phyloP scores from a whole-genome alignment of 2,113 vertebrate species.

The Corythornis madagascariensis region DNA sequence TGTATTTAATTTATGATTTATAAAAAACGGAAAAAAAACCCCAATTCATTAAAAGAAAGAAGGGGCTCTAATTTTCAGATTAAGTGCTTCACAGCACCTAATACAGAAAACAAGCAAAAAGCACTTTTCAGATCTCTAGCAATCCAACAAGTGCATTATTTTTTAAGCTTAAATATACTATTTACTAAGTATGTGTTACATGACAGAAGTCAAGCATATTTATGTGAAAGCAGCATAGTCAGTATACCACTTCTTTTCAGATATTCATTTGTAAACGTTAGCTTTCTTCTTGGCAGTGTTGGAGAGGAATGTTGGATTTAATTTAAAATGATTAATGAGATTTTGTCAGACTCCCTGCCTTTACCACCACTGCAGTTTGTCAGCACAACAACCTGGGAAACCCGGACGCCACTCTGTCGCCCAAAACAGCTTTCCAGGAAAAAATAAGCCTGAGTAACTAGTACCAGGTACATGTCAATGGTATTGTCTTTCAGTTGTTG shows the following conservation, averaged over 20 bases:
- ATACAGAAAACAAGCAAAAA: not conserved
- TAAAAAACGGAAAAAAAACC: not conserved
- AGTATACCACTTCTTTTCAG: constrained; percentile 60
- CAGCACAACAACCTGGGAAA: constrained; percentile 83
- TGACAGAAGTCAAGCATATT: not conserved
- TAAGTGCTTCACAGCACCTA: not conserved
- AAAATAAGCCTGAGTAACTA: constrained; percentile 74
- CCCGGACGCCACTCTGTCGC: constrained; percentile 84
- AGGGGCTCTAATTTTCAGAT: not conserved
- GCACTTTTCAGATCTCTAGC: not conserved
- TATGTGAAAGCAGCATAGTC: constrained; percentile 58
- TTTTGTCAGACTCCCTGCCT: constrained; percentile 82
- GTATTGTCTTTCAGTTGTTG: constrained; percentile 74
- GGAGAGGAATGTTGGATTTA: constrained; percentile 82
- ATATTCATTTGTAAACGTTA: constrained; percentile 77
- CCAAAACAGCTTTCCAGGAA: constrained; percentile 76
- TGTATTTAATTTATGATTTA: not conserved
- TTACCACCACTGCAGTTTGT: constrained; percentile 86
- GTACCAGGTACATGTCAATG: constrained; percentile 76
- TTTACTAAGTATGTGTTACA: constrained; percentile 1
- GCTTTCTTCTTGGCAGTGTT: constrained; percentile 73
- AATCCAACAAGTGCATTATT: not conserved
- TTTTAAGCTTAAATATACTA: constrained; percentile 48
- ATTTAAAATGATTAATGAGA: constrained; percentile 93
- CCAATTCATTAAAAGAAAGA: constrained; percentile 7